Conservation (phyloP, 2,797 vertebrate species). For the Cryptoprocta ferox region DNA sequence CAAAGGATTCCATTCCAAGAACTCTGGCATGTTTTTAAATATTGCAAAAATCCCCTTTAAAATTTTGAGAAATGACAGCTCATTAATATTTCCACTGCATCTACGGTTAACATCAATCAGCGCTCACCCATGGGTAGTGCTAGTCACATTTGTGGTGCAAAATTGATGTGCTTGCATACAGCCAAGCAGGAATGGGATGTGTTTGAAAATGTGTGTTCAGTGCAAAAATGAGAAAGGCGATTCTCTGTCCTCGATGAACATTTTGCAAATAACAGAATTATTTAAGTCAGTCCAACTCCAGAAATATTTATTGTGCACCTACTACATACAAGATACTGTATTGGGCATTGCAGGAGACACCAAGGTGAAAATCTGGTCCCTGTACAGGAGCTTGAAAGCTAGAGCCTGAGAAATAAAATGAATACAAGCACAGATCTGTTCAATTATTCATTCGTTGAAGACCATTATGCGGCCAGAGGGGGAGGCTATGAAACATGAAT, state of each 20-base stretch:
- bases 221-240: conserved; percentile 28
- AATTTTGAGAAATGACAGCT: conserved; percentile 57
- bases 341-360: background rate
- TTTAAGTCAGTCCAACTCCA: background rate
- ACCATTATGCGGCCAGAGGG: background rate
- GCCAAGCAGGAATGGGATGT: background rate
- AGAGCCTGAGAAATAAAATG: background rate
- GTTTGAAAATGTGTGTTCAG: background rate
- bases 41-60: conserved; percentile 54
- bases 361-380: background rate
- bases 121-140: conserved; percentile 11
- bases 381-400: background rate
- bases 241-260: background rate
- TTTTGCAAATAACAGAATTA: background rate
- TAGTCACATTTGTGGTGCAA: conserved; percentile 23
- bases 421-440: background rate
- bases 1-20: conserved; percentile 70
- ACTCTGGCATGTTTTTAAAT: conserved; percentile 69
- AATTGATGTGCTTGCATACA: background rate
- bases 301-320: background rate
- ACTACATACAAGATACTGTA: background rate
- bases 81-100: conserved; percentile 60
- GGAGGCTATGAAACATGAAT: background rate
- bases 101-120: conserved; percentile 56
- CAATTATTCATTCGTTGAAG: background rate